A percentile compares a stretch with the other conserved stretches of the same genome.
Evolutionary conservation across 2,888 invertebrate genomes (phyloP).

Genomic region (Dyspetes luteomarginatus): DNA sequence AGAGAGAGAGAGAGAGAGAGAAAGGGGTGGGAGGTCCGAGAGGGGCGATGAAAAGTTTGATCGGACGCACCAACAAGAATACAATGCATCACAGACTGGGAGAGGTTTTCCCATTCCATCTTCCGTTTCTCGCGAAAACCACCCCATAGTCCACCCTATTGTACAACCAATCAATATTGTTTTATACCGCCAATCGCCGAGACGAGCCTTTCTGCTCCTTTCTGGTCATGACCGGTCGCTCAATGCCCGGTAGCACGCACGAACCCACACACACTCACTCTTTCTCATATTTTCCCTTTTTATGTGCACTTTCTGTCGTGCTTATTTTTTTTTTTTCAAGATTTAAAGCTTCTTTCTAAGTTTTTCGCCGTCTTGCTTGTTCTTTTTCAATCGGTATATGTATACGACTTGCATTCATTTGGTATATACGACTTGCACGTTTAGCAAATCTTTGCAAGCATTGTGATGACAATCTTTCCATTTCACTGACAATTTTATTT

Average conservation of each 20-base stretch:
- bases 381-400: neutral
- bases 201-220: slow-evolving; percentile 65
- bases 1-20: slow-evolving; percentile 66
- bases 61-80: slow-evolving; percentile 70
- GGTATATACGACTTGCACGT: too few species aligned
- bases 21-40: slow-evolving; percentile 35
- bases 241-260: neutral
- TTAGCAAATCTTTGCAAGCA: too few species aligned
- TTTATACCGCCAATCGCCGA: slow-evolving; percentile 78
- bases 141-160: slow-evolving; percentile 80
- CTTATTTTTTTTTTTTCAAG: slow-evolving; percentile 56
- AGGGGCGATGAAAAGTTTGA: slow-evolving; percentile 77
- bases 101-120: too few species aligned
- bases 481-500: too few species aligned
- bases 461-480: too few species aligned
- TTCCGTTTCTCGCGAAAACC: slow-evolving; percentile 71
- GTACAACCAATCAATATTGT: slow-evolving; percentile 81
- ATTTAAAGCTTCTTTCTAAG: neutral
- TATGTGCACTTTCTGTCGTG: slow-evolving; percentile 69
- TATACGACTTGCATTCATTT: too few species aligned
- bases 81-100: slow-evolving; percentile 80
- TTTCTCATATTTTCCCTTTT: slow-evolving; percentile 72
- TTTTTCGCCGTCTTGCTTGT: too few species aligned
- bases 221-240: slow-evolving; percentile 28
- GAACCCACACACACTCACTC: slow-evolving; percentile 29